Base-by-base conservation (phyloP, 2,113 vertebrate species). In the Galbula dea region DNA sequence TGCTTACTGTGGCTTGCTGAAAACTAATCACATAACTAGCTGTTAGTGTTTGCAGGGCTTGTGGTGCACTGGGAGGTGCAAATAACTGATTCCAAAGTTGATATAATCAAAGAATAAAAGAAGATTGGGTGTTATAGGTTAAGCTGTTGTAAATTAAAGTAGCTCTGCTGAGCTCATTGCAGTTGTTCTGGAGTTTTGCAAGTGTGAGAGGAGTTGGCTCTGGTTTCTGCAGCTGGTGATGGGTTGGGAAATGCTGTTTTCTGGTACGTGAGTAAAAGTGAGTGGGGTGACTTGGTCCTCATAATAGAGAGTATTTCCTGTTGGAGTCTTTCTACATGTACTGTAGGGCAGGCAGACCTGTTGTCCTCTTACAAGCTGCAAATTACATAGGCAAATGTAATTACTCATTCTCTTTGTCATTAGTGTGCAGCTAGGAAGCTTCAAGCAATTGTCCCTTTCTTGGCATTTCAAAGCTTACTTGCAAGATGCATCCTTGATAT, bases 331-430 rank as follows among this genome's bases (percentile, higher is more conserved):
- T 63, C 87, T 41, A 3, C 15, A 75, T 41, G 83, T 65, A 24
- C 26, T 43, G 68, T 88, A 65, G 96, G 61, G 52, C 81, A 94
- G 85, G 29, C 93, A 93, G 97, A 97, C 96, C 96, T 97, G 97
- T 96, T 96, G 97, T 97, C 94, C 95, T 93, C 71, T 82, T 41
- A 72, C 66, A 67, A 96, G 96, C 95, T 88, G 90, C 94, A 90
- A 95, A 97, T 97, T 97, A 97, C 88, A 19, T 83, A 88, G 94
- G 87, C 93, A 94, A 94, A 97, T 92, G 94, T 96, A 97, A 97
- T 98, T 97, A 97, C 95, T 88, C 96, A 67, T 96, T 97, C 65
- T 72, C 94, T 96, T 96, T 97, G 95, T 97, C 96, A 97, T 95
- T 96, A 95, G 86, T 27, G 72, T 90, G 36, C 88, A 72, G 95